Evolutionary conservation across 2,797 vertebrate genomes (phyloP).

Genomic region (Amblyopsis hoosieri): DNA sequence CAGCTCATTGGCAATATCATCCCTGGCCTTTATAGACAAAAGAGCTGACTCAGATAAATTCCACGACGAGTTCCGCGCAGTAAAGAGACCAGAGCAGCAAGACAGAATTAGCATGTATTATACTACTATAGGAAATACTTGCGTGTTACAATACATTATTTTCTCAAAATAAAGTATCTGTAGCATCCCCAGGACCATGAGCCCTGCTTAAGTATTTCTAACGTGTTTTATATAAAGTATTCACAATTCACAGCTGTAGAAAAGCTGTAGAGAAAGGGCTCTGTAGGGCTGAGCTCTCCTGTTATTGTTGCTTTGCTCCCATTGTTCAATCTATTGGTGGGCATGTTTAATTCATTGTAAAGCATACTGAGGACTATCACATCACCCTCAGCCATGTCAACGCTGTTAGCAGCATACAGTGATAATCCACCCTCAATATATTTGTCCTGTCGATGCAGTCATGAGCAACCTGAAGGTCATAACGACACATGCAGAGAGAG

Average conservation of each 20-base stretch:
- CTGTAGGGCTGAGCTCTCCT: constrained; percentile 5
- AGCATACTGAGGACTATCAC: constrained; percentile 26
- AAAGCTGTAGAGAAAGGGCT: too few species aligned
- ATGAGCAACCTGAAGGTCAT: constrained; percentile 59
- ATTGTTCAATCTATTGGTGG: constrained; percentile 42
- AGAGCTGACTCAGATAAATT: not conserved
- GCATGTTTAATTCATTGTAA: constrained; percentile 37
- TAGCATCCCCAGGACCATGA: too few species aligned
- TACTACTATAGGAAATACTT: too few species aligned
- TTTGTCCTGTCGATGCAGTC: constrained; percentile 46
- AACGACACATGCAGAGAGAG: constrained; percentile 11
- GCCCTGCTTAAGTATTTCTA: too few species aligned
- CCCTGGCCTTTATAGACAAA: not conserved
- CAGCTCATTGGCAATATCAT: constrained; percentile 5
- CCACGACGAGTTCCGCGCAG: not conserved
- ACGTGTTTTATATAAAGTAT: too few species aligned
- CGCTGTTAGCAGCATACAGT: constrained; percentile 52
- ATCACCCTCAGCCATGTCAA: constrained; percentile 54
- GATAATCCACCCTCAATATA: constrained; percentile 62
- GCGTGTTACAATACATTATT: too few species aligned
- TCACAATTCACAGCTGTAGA: too few species aligned
- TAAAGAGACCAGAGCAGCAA: not conserved
- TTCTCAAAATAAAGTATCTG: too few species aligned
- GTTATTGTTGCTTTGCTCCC: constrained; percentile 8
- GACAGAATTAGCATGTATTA: too few species aligned